Evolutionary conservation across 2,888 invertebrate genomes (phyloP), one percentile per base, ranked within the genome.

Genomic region (Plebejus argus): DNA sequence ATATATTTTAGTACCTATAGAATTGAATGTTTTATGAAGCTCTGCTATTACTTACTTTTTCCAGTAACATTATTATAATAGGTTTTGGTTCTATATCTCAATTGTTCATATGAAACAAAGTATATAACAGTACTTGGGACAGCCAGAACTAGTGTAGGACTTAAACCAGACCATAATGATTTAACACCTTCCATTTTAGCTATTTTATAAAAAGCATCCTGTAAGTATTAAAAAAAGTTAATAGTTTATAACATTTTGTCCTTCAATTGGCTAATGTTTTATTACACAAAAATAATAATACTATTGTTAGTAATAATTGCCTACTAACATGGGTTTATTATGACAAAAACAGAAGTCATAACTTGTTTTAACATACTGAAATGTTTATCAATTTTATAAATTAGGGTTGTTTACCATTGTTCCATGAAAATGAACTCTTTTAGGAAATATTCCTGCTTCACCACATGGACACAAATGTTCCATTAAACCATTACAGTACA

Each of bases 401-500:
- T 23, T 23, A 23, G 10, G 61, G 23, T 61, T 66, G 79, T 80
- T 87, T 93, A 97, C 97, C 84, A 96, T 87, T 77, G 97, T 97
- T 81, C 97, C 98, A 84, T 95, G 97, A 85, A 98, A 98, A 85
- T 97, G 97, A 78, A 95, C 94, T 83, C 95, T 94, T 82, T 91
- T 91, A 58, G 94, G 95, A 83, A 96, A 95, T 97, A 97, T 97
- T 77, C 93, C 90, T n/a, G 92, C 86, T 81, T 89, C 87, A 23
- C 95, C 95, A 90, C 98, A 98, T 18, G 97, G 96, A 88, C 99
- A 99, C 58, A 99, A 91, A 88, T 99, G 99, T 90, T 99, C 99
- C 99, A 99, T 99, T 15, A 99, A 94, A 0, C 99, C 99, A 95
- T 99, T 99, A 88, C 99, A 99, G 90, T 99, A 99, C 8, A 99